phyloP scores from a whole-genome alignment of 2,888 invertebrate genomes.

The Dolichomitus sp. region DNA sequence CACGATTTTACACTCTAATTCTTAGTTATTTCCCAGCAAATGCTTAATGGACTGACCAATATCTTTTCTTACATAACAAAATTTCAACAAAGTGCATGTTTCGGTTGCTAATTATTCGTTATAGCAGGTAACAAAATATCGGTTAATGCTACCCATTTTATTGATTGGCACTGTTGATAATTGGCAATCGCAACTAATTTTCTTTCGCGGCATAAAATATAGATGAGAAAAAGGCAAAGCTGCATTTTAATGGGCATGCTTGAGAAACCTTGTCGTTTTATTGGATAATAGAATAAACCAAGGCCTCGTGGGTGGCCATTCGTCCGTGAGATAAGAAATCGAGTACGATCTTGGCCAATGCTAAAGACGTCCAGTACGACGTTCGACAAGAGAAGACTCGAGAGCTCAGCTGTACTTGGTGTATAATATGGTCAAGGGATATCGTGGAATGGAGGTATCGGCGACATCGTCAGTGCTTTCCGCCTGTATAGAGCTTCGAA shows the following conservation, averaged over 20 bases:
- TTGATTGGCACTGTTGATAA: neutral
- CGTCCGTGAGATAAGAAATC: slow-evolving; percentile 27
- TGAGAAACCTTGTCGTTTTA: slow-evolving; percentile 8
- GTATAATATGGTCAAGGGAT: neutral
- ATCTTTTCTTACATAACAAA: too few relatives aligned
- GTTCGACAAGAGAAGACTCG: slow-evolving; percentile 15
- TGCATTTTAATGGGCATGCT: neutral
- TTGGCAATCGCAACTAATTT: too few relatives aligned
- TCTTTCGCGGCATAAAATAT: neutral
- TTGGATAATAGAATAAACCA: slow-evolving; percentile 1
- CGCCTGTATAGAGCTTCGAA: neutral
- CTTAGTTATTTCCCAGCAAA: too few relatives aligned
- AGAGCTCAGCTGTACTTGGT: slow-evolving; percentile 3
- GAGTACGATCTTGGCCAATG: slow-evolving; percentile 13
- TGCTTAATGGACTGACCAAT: too few relatives aligned
- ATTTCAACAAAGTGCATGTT: too few relatives aligned
- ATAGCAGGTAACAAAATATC: neutral
- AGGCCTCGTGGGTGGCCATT: slow-evolving; percentile 23
- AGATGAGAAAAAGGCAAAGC: neutral
- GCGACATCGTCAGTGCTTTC: neutral
- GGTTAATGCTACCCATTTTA: neutral
- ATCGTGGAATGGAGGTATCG: slow-evolving; percentile 16
- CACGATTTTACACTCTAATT: too few relatives aligned
- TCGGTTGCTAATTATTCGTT: neutral
- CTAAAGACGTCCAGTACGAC: slow-evolving; percentile 18